Conservation (phyloP, 2,888 invertebrate genomes). For the Parnassius orleans region DNA sequence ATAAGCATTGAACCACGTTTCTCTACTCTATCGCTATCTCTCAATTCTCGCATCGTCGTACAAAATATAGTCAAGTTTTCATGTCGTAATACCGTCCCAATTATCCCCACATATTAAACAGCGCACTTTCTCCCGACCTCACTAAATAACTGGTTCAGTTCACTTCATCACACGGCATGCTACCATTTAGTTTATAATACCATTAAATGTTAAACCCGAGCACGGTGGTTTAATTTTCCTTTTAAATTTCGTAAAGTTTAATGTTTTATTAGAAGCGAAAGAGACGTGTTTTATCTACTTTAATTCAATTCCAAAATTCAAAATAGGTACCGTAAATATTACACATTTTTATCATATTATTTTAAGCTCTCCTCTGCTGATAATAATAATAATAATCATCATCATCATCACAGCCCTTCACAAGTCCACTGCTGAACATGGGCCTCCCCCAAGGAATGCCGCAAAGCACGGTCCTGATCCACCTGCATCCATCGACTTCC, state of each 20-base stretch:
- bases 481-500: no score
- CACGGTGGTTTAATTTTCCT: conserved; percentile 14
- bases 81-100: conserved; percentile 49
- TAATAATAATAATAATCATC: no score
- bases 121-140: conserved; percentile 50
- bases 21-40: neutral
- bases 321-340: no score
- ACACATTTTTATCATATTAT: no score
- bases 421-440: no score
- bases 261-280: neutral
- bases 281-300: neutral
- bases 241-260: conserved; percentile 11
- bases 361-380: no score
- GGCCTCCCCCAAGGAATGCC: no score
- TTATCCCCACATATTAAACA: conserved; percentile 48
- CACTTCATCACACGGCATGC: conserved; percentile 37
- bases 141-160: conserved; percentile 39
- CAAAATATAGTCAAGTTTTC: conserved; percentile 21
- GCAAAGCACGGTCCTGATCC: no score
- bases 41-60: conserved; percentile 9
- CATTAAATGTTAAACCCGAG: conserved; percentile 9
- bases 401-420: no score
- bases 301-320: no score
- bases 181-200: conserved; percentile 30
- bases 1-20: neutral